Evolutionary conservation across 1,140 invertebrate species (phyloP).

Genomic region (Yoshiicerus persimilis): DNA sequence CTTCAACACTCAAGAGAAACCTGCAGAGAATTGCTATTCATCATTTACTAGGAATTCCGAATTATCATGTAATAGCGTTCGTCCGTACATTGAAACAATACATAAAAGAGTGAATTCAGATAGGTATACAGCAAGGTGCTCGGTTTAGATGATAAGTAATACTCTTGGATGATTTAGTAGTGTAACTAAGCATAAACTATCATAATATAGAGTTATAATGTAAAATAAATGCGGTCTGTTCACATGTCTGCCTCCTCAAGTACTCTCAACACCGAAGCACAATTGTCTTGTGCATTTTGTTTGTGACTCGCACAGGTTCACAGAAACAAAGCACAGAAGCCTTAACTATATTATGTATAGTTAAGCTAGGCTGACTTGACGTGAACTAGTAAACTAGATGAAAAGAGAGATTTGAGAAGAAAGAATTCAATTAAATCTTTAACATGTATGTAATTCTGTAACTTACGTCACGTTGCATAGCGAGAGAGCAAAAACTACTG

Average conservation of each 20-base stretch:
- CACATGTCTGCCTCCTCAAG: neutral
- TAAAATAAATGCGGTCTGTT: neutral
- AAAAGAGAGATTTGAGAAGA: neutral
- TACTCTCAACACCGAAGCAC: neutral
- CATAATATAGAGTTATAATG: neutral
- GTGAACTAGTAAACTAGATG: neutral
- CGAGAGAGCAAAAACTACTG: too few relatives aligned
- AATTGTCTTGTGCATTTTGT: neutral
- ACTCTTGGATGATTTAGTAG: neutral
- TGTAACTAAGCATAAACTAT: neutral
- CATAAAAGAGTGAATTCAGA: neutral
- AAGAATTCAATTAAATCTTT: conserved; percentile 7
- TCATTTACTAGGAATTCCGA: neutral
- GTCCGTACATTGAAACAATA: neutral
- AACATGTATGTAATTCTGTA: neutral
- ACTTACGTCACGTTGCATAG: neutral
- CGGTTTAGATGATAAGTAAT: neutral
- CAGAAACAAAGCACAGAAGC: neutral
- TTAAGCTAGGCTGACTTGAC: neutral
- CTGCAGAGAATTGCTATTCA: conserved; percentile 8
- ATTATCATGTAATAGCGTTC: neutral
- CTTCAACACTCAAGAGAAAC: neutral
- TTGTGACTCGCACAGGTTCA: neutral
- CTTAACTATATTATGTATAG: neutral
- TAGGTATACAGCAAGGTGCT: neutral